A percentile compares a stretch with the other conserved stretches of the same genome.
phyloP scores from a whole-genome alignment of 2,113 vertebrate genomes.

The Porphyrio hochstetteri region DNA sequence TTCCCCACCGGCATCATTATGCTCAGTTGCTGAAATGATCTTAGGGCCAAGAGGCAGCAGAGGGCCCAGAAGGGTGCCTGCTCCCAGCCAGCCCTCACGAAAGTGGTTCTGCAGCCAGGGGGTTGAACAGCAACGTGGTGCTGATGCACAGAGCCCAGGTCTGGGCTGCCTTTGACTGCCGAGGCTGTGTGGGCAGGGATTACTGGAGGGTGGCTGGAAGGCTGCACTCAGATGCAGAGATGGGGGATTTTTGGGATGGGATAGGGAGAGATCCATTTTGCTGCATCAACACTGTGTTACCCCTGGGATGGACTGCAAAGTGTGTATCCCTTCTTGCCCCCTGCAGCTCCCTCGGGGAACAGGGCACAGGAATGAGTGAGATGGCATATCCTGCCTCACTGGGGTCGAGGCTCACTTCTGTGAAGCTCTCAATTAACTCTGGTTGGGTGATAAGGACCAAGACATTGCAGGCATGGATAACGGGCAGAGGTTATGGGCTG shows the following conservation, averaged over 20 bases:
- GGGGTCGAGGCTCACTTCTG: background rate
- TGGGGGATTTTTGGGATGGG: background rate
- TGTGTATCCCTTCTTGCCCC: background rate
- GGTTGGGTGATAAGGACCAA: background rate
- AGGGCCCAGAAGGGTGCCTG: background rate
- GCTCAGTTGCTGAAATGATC: background rate
- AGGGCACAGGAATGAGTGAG: background rate
- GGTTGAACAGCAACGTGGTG: background rate
- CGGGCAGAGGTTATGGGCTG: background rate
- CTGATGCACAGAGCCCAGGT: no score
- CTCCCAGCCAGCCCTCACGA: background rate
- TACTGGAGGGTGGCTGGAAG: no score
- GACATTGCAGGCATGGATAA: background rate
- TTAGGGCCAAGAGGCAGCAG: background rate
- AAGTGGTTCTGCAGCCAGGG: background rate
- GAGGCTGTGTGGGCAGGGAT: background rate
- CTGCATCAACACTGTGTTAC: background rate
- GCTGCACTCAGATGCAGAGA: background rate
- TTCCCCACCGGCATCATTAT: background rate
- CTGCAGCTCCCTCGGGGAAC: background rate
- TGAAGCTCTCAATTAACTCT: background rate
- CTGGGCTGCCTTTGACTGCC: background rate
- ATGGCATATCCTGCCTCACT: background rate
- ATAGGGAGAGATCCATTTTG: background rate
- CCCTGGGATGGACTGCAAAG: background rate